phyloP scores from a whole-genome alignment of 2,797 vertebrate genomes.

The Scarus forsteni region DNA sequence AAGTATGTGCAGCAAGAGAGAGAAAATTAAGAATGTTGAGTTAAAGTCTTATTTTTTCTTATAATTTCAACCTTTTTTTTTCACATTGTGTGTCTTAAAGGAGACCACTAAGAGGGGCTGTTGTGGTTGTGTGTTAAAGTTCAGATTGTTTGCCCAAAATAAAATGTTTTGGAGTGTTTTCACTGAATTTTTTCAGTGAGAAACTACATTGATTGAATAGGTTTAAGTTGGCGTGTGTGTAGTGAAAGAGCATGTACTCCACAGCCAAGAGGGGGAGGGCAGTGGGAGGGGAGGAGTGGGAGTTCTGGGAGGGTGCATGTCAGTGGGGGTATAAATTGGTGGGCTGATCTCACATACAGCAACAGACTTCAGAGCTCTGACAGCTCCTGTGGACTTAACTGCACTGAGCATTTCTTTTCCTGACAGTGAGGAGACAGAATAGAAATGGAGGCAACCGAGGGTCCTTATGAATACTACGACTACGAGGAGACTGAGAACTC shows the following conservation, averaged over 20 bases:
- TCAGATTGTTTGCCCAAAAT: not conserved
- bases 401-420: not conserved
- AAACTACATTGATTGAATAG: slow-evolving; percentile 22
- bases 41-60: not conserved
- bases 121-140: not conserved
- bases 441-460: slow-evolving; percentile 41
- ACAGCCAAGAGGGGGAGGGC: slow-evolving; percentile 36
- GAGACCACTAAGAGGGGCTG: not conserved
- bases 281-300: slow-evolving; percentile 32
- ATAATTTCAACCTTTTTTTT: not conserved
- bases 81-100: not conserved
- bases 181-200: not conserved
- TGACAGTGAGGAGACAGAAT: slow-evolving; percentile 13
- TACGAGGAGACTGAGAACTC: slow-evolving; percentile 72
- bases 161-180: not conserved
- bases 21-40: not conserved
- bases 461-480: slow-evolving; percentile 72
- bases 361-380: slow-evolving; percentile 61
- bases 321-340: slow-evolving; percentile 74
- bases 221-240: slow-evolving; percentile 22
- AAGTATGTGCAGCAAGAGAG: not conserved
- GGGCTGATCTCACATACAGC: slow-evolving; percentile 45
- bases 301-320: slow-evolving; percentile 53
- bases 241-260: slow-evolving; percentile 29
- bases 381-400: slow-evolving; percentile 39